These are phyloP conservation scores for Lytechinus pictus DNA, from an alignment of 35 echinoderm and acorn worm genomes.

Conservation along the genomic window DNA sequence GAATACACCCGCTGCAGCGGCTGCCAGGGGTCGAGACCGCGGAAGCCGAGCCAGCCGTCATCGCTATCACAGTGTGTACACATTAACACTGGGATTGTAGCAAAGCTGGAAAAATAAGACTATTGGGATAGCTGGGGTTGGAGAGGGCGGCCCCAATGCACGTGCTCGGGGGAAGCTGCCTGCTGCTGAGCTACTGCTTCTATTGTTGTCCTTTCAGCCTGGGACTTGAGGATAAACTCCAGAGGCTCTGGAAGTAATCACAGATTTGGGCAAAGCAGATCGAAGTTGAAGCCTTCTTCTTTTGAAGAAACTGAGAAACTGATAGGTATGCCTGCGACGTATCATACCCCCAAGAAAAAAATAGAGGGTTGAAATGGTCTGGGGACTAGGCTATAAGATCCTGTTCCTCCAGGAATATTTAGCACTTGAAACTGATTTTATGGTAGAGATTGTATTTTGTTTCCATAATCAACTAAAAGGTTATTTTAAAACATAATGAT, in stretches of 20 bases:
- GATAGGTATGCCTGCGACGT: background rate
- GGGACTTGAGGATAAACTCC: background rate
- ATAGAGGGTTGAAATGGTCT: background rate
- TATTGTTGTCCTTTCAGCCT: background rate
- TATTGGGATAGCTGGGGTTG: slow-evolving; percentile 9
- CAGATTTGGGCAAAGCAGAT: background rate
- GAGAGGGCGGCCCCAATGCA: background rate
- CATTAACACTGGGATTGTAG: background rate
- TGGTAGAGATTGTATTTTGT: too few species aligned
- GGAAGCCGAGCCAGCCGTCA: slow-evolving; percentile 1
- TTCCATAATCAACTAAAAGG: too few species aligned
- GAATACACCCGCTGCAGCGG: background rate
- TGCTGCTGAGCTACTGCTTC: background rate
- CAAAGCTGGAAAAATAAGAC: slow-evolving; percentile 18
- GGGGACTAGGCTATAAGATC: background rate
- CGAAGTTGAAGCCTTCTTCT: background rate
- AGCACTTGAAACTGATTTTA: too few species aligned
- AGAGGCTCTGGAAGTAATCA: slow-evolving; percentile 17
- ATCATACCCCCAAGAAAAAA: background rate
- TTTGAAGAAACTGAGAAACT: background rate
- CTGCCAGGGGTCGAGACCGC: background rate
- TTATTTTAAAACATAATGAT: too few species aligned
- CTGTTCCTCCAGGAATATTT: background rate
- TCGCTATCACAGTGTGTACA: slow-evolving; percentile 10
- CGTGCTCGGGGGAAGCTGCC: background rate